Evolutionary conservation across 1,140 invertebrate species (phyloP), one percentile per base, ranked within the genome.

Genomic region (Littorina saxatilis): DNA sequence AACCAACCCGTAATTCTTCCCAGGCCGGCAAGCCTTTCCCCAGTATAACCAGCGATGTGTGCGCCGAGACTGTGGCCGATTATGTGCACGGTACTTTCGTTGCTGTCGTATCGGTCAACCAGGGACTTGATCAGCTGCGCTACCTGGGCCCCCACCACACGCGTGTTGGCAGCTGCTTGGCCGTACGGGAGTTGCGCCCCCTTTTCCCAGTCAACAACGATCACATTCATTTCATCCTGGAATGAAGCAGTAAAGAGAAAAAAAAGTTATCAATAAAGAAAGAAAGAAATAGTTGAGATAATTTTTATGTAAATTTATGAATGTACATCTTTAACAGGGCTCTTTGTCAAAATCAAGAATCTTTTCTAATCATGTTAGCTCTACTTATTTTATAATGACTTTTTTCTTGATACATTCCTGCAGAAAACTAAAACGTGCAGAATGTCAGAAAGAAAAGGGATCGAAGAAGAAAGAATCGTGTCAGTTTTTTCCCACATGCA

Each of bases 151-250:
- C 97, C 98, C 0, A 99, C 97, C 13, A 99, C 92, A 79, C 97
- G 93, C 0, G 97, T 98, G 88, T 99, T 99, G 52, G 97, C 97
- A 0, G 96, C 96, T 0, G 97, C 97, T 84, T 97, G 94, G 0
- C 98, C 95, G 89, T 99, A 99, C 86, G 98, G 94, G 0, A 95
- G 94, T 0, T 95, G 94, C 9, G 97, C 97, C 0, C 97, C 98
- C 39, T 95, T 95, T 85, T 96, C 96, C 97, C 98, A 98, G 90
- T 98, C 97, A 5, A 98, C 97, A 88, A 96, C 98, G 63, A 98
- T 96, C 0, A 97, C 95, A 90, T 97, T 97, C 11, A 75, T 23
- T 40, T 75, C 50, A 15, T 55, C 63, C 63, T 68, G 63, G 4
- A 27, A 0, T n/a, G 11, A 52, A 23, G 50, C 9, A 13, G 11